phyloP scores from a whole-genome alignment of 2,797 vertebrate species.

The Australoheros facetus region DNA sequence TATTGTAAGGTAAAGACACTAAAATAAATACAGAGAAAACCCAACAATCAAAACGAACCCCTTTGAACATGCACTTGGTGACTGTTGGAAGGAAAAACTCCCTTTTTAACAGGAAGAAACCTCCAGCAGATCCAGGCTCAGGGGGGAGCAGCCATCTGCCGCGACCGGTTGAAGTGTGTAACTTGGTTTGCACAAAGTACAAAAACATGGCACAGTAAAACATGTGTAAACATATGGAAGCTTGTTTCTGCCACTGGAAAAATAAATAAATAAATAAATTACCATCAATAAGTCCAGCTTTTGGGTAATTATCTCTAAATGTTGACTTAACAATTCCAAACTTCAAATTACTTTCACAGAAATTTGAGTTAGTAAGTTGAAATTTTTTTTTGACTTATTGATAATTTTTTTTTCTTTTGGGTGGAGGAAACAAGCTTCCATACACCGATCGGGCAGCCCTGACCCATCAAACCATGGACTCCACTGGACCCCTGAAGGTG shows the following conservation, averaged over 20 bases:
- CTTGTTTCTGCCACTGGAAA: not conserved
- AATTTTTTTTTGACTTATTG: not conserved
- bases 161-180: not conserved
- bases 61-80: no score
- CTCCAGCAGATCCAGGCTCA: no score
- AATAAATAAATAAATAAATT: not conserved
- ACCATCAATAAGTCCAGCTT: not conserved
- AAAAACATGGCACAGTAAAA: not conserved
- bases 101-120: no score
- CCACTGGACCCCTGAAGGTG: no score
- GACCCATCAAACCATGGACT: no score
- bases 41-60: no score
- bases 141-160: no score
- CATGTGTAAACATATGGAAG: not conserved
- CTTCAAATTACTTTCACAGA: not conserved
- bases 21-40: no score
- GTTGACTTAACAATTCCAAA: not conserved
- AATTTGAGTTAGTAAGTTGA: not conserved
- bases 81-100: no score
- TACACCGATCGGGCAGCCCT: no score
- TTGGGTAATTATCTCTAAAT: not conserved
- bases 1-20: no score
- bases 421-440: not conserved
- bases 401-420: no score
- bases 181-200: not conserved